Conservation (phyloP, 2,113 vertebrate species). For the Lepisosteus oculatus region DNA sequence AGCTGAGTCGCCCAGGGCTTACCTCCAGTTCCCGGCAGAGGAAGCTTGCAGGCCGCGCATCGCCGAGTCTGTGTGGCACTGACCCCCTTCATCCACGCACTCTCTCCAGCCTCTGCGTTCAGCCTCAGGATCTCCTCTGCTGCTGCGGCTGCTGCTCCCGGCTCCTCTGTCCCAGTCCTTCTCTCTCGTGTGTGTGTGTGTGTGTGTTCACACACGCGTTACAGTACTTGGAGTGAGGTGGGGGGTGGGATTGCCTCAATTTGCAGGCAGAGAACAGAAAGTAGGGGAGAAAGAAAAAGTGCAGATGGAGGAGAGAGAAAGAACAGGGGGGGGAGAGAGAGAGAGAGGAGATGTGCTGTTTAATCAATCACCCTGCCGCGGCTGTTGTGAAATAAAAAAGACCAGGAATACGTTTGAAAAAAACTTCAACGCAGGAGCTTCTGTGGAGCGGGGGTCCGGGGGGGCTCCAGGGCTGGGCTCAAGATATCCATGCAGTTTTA, state of each 20-base stretch:
- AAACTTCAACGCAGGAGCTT: no score
- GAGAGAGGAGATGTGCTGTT: background rate
- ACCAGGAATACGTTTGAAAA: no score
- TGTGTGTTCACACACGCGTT: background rate
- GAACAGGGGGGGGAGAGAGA: background rate
- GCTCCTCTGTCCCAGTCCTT: constrained; percentile 5
- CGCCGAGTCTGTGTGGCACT: background rate
- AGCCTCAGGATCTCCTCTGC: background rate
- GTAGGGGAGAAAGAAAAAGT: constrained; percentile 3
- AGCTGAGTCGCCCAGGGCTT: background rate
- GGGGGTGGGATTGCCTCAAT: constrained; percentile 13
- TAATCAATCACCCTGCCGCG: no score
- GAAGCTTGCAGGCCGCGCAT: constrained; percentile 6
- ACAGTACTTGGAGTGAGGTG: constrained; percentile 7
- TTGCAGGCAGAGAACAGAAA: background rate
- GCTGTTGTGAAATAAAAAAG: no score
- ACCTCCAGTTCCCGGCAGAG: constrained; percentile 17
- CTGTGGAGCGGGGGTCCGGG: no score
- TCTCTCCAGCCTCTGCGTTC: background rate
- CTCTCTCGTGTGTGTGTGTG: constrained; percentile 8
- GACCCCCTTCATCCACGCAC: no score
- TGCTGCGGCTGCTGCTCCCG: background rate
- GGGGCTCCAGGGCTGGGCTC: no score
- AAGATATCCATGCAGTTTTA: no score
- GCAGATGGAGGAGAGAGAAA: background rate